Evolutionary conservation across 2,888 invertebrate genomes (phyloP), one percentile per base, ranked within the genome.

Genomic region (Acronicta alni): DNA sequence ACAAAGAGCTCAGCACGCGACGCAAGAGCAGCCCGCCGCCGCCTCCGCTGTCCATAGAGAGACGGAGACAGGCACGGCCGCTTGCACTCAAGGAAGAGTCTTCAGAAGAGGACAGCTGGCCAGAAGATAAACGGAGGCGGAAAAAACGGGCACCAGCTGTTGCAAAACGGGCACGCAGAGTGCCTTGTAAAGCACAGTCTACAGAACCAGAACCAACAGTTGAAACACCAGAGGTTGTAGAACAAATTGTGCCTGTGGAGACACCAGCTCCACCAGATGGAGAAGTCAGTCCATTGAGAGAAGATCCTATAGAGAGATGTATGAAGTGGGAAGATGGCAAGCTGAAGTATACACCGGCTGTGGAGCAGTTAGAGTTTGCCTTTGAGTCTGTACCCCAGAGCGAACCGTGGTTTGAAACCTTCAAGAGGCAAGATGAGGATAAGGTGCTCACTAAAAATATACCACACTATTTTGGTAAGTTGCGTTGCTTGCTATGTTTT

Each of bases 391-490:
- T 97, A 58, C 97, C 97, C 0, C 93, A 90, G 35, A 95, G 96
- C 18, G 97, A 97, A 82, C 95, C 97, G 0, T 98, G 98, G 98
- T 97, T 96, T 83, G 95, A 96, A 67, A 96, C 97, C 1, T 98
- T 97, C 82, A 95, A 95, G 68, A 94, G 98, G 1, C 97, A 97
- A 82, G 97, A 97, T 81, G 95, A 95, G 47, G 96, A 96, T 15
- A 95, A 96, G 67, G 95, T 97, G 67, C 92, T 94, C 61, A 95
- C 95, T 76, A 95, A 93, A 72, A 95, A 95, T 84, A 94, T 96
- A 63, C 95, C 95, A 69, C 90, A 93, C 75, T 95, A 93, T 83
- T 95, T 95, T 81, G 95, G 95, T 91, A 88, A 94, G 86, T 91
- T 38, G 5, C 35, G 4, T 30, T 32, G 20, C 30, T 37, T n/a